These are phyloP conservation scores for Drosophila jambulina DNA, from an alignment of 1,140 invertebrate genomes.

Conservation along the genomic window DNA sequence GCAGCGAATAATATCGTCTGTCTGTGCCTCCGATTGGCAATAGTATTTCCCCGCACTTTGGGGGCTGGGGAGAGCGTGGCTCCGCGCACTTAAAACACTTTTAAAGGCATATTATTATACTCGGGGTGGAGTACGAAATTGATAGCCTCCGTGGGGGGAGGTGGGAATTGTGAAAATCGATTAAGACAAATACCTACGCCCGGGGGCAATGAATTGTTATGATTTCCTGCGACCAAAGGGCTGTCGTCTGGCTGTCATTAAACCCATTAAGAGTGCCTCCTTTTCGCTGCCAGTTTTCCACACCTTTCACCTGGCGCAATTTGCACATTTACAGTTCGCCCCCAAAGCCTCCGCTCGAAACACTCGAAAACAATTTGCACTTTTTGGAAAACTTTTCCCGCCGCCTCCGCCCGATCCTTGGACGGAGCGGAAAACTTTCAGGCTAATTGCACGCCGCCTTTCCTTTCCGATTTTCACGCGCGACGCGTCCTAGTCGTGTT, in stretches of 20 bases:
- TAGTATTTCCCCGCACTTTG: not conserved
- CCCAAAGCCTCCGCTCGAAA: constrained; percentile 23
- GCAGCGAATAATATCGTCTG: constrained; percentile 53
- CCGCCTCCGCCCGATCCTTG: not conserved
- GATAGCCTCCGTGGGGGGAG: constrained; percentile 24
- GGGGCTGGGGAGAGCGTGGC: constrained; percentile 54
- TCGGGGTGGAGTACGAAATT: constrained; percentile 26
- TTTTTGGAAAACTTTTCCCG: constrained; percentile 18
- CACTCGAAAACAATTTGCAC: constrained; percentile 69
- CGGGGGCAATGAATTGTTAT: constrained; percentile 53
- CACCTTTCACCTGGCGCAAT: constrained; percentile 35
- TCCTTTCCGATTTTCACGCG: constrained; percentile 29
- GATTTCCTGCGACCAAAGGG: constrained; percentile 12
- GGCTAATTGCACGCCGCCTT: constrained; percentile 41
- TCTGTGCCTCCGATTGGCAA: constrained; percentile 6
- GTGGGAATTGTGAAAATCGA: constrained; percentile 50
- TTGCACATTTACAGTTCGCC: constrained; percentile 60
- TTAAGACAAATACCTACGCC: constrained; percentile 36
- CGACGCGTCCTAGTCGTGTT: not conserved
- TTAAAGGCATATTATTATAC: constrained; percentile 56
- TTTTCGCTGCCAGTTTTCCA: constrained; percentile 18
- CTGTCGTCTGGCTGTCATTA: constrained; percentile 33
- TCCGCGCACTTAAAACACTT: constrained; percentile 66
- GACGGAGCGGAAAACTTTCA: constrained; percentile 32
- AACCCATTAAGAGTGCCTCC: constrained; percentile 21